A percentile compares a stretch with the other conserved stretches of the same genome.
Conservation (phyloP, 2,113 vertebrate species). For the Oxyruncus cristatus region DNA sequence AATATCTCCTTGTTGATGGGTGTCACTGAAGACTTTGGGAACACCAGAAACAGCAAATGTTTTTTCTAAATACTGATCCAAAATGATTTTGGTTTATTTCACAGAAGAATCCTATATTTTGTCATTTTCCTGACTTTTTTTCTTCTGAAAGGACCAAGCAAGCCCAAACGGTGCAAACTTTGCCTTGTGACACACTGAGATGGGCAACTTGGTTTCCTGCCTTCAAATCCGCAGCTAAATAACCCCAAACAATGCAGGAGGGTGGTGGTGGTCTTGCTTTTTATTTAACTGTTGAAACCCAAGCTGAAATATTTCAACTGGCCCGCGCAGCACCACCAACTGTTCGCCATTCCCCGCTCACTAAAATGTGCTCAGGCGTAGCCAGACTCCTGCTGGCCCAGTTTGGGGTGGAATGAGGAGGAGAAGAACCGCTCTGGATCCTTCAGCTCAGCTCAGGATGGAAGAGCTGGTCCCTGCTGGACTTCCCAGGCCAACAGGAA, state of each 20-base stretch:
- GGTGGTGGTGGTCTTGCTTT: neutral
- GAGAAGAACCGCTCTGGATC: neutral
- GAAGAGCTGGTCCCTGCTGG: neutral
- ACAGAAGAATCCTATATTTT: neutral
- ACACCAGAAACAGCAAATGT: neutral
- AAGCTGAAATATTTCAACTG: constrained; percentile 15
- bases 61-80: neutral
- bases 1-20: neutral
- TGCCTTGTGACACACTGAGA: neutral
- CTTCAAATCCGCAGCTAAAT: neutral
- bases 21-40: neutral
- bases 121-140: neutral
- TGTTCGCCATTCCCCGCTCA: constrained; percentile 26
- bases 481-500: neutral
- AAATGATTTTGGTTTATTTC: neutral
- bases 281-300: constrained; percentile 5
- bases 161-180: neutral
- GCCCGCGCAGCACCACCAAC: neutral
- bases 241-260: neutral
- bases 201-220: neutral
- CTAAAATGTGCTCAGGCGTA: neutral
- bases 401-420: neutral
- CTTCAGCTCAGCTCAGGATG: neutral
- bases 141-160: neutral
- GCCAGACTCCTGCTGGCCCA: neutral